Evolutionary conservation across 92 coral and sea anemone species (phyloP), one percentile per base, ranked within the genome.

Genomic region (Plumapathes pennacea): DNA sequence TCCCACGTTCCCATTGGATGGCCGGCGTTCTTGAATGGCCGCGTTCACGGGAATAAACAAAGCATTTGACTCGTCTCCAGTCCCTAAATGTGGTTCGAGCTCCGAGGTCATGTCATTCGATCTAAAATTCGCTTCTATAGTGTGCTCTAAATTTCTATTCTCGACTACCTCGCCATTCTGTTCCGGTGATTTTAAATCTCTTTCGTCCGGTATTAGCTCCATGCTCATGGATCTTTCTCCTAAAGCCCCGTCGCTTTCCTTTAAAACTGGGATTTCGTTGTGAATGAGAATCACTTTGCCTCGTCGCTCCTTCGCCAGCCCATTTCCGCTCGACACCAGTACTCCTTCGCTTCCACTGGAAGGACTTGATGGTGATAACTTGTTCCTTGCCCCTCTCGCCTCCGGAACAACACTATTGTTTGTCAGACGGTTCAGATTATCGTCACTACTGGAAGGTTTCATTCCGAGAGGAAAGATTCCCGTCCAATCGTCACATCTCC

Each of bases 401-500:
- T 52, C 47, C 21, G 29, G 55, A 34, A 53, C 34, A 5, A 37
- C 31, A 20, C 32, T 38, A 21, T 54, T 67, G 38, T 52, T 68
- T 53, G 15, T 53, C 60, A 19, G 69, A 10, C 18, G 67, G 41
- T 54, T 54, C 20, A 69, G 69, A 29, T 46, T 78, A 38, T 76
- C 62, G 28, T 87, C 90, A 20, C 87, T 80, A 28, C 57, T 30
- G 4, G 76, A 77, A 2, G 76, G 49, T 43, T 87, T 87, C 54
- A 74, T 34, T 2, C 71, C 71, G 10, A 58, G 24, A 5, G 86
- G 80, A 22, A 55, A 67, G 43, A 72, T 59, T 31, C 60, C 77
- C n/a, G 38, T 19, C 18, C 44, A 25, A 19, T 38, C 78, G 7
- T 44, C 45, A 17, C 33, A 40, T 0, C 84, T 82, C 38, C 71